Evolutionary conservation across 2,113 vertebrate species (phyloP).

Genomic region (Lophius piscatorius): DNA sequence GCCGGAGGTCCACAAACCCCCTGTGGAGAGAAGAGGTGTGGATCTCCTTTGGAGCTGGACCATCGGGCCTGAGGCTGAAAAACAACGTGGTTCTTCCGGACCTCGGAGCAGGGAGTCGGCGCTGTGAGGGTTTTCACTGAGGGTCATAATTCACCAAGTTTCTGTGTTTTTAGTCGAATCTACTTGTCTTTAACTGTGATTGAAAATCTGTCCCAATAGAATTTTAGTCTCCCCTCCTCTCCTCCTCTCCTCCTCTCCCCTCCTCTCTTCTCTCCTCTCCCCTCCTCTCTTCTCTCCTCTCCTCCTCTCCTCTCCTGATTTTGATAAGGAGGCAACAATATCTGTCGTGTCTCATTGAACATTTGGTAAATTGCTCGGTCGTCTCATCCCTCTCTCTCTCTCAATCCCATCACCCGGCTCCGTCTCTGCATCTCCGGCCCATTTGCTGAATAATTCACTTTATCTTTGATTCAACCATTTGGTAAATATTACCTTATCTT

Average conservation of each 20-base stretch:
- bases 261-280: background rate
- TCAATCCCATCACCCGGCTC: conserved; percentile 34
- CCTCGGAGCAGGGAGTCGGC: no score
- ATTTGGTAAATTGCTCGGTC: conserved; percentile 43
- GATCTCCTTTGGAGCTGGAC: no score
- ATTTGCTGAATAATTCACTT: conserved; percentile 65
- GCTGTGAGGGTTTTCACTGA: no score
- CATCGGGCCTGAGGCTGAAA: no score
- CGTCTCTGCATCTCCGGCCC: conserved; percentile 14
- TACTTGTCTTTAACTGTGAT: no score
- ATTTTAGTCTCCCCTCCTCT: background rate
- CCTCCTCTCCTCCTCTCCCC: conserved; percentile 12
- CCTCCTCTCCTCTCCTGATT: background rate
- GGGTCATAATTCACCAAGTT: no score
- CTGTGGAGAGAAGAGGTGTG: no score
- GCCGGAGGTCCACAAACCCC: no score
- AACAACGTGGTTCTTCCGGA: no score
- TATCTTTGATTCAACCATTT: conserved; percentile 51
- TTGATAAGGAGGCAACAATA: conserved; percentile 27
- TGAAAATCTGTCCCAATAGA: no score
- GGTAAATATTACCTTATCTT: conserved; percentile 58
- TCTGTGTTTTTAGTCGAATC: no score
- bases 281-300: background rate
- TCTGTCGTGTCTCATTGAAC: conserved; percentile 41
- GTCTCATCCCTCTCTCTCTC: background rate